Base-by-base conservation (phyloP, 2,888 invertebrate genomes). In the Anticlea derivata region DNA sequence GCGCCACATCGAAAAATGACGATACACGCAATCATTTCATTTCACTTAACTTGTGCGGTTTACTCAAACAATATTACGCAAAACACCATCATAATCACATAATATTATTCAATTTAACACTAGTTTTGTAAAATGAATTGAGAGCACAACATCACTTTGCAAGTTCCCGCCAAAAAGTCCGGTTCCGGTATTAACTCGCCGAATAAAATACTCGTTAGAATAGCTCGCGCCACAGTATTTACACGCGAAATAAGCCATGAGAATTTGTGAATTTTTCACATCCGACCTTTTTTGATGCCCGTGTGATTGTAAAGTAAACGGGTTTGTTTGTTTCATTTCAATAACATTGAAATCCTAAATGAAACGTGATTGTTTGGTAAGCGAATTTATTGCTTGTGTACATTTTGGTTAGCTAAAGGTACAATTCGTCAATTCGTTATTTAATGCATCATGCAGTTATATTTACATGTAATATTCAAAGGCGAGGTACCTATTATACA, bases 131-230 rank as follows among this genome's bases (percentile, higher is more conserved):
- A n/a, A n/a, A n/a, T n/a, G n/a, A n/a, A n/a, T n/a, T n/a, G n/a
- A n/a, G n/a, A n/a, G n/a, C n/a, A n/a, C n/a, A n/a, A n/a, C n/a
- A n/a, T n/a, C 72, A 66, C 44, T 60, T 61, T 66, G 66, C n/a
- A 63, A 58, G 57, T 51, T 52, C 55, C 54, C 61, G 61, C 60
- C 44, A 54, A 38, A n/a, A n/a, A n/a, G n/a, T n/a, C n/a, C 44
- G 56, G 56, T 50, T 48, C 17, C 50, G 27, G 56, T 58, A 61
- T 68, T 71, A 66, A 63, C 60, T 61, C 64, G 49, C 35, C 46
- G 41, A 56, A 62, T 63, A 55, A 66, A 65, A 64, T 57, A 50
- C 59, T 53, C 60, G 64, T 65, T 65, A 63, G 63, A 69, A 67
- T 54, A 56, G 51, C 47, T 51, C 47, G 40, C 31, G 34, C 50